Conservation (phyloP, 2,797 vertebrate genomes). For the Oophaga sylvatica region DNA sequence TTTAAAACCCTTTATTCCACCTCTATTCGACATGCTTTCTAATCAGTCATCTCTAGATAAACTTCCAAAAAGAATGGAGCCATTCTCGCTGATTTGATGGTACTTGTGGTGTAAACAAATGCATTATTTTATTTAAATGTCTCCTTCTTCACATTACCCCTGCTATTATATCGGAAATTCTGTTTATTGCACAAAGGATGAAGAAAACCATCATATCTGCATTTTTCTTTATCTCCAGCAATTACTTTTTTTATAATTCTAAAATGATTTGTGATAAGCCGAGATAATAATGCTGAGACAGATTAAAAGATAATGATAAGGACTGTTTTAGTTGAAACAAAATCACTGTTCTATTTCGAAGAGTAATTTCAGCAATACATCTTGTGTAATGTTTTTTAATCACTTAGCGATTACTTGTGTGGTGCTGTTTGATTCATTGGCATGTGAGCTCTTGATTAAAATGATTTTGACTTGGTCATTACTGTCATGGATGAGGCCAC, state of each 20-base stretch:
- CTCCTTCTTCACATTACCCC: conserved; percentile 51
- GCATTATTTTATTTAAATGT: conserved; percentile 55
- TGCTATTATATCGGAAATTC: conserved; percentile 47
- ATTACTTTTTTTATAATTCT: conserved; percentile 67
- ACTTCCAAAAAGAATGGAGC: conserved; percentile 11
- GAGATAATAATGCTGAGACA: conserved; percentile 41
- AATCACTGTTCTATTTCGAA: conserved; percentile 66
- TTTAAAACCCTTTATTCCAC: not conserved
- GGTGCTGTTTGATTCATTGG: conserved; percentile 84
- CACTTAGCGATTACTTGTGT: conserved; percentile 78
- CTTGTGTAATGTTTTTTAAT: conserved; percentile 80
- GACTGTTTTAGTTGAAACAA: conserved; percentile 65
- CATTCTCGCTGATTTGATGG: conserved; percentile 2
- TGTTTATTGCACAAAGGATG: conserved; percentile 48
- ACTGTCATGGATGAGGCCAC: conserved; percentile 86
- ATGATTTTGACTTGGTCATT: conserved; percentile 77
- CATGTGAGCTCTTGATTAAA: conserved; percentile 74
- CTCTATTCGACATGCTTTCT: not conserved
- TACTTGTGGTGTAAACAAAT: conserved; percentile 37
- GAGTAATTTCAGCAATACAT: conserved; percentile 76
- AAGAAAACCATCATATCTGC: conserved; percentile 56
- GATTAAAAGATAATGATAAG: conserved; percentile 62
- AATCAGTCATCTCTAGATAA: conserved; percentile 21
- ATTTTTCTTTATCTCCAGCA: conserved; percentile 69
- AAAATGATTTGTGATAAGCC: conserved; percentile 69